Evolutionary conservation across 1,140 invertebrate species (phyloP).

Genomic region (Stegodyphus mimosarum): DNA sequence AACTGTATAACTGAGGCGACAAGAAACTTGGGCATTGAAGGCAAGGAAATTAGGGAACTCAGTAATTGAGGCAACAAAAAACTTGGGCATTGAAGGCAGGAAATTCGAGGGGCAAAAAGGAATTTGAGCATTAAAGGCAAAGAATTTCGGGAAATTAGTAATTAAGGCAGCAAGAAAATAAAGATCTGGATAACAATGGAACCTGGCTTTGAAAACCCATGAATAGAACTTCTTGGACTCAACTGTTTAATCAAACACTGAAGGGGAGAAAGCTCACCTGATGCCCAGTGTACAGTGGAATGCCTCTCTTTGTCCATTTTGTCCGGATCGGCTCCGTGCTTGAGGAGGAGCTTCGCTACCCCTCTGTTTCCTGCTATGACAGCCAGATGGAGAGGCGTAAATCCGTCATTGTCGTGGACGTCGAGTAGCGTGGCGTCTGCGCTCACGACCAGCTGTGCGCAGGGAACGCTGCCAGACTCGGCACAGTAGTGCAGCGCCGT

Average conservation of each 20-base stretch:
- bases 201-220: too few relatives aligned
- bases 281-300: constrained; percentile 96
- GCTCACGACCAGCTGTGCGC: constrained; percentile 75
- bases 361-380: constrained; percentile 86
- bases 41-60: too few relatives aligned
- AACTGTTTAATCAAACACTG: background rate
- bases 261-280: constrained; percentile 76
- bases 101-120: too few relatives aligned
- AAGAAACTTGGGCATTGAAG: too few relatives aligned
- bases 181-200: too few relatives aligned
- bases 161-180: too few relatives aligned
- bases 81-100: too few relatives aligned
- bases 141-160: too few relatives aligned
- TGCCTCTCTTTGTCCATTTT: constrained; percentile 92
- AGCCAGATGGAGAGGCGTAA: constrained; percentile 91
- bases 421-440: constrained; percentile 82
- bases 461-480: constrained; percentile 73
- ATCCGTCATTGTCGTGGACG: constrained; percentile 88
- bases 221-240: too few relatives aligned
- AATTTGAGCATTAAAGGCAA: too few relatives aligned
- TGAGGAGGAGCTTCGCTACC: constrained; percentile 78
- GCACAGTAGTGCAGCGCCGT: constrained; percentile 92
- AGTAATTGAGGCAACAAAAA: too few relatives aligned
- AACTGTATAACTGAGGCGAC: too few relatives aligned
- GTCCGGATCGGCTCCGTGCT: constrained; percentile 78